A percentile compares a stretch with the other conserved stretches of the same genome.
phyloP scores from a whole-genome alignment of 2,797 vertebrate genomes.

The Delichon dasypus region DNA sequence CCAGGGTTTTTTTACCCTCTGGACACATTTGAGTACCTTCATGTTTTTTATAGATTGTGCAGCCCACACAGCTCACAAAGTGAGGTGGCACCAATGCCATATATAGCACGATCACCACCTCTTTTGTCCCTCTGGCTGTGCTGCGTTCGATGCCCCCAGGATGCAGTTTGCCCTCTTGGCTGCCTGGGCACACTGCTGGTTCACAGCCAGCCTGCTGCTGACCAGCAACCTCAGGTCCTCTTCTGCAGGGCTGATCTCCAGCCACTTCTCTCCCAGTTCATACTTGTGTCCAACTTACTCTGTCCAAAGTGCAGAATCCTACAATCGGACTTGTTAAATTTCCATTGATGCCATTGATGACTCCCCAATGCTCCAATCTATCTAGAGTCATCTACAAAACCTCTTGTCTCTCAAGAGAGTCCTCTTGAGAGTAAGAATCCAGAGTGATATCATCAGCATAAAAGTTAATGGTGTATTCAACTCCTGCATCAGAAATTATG shows the following conservation, averaged over 20 bases:
- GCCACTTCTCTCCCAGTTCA: fast-evolving
- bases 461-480: not conserved
- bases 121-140: fast-evolving
- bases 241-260: not conserved
- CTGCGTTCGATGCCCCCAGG: not conserved
- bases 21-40: not conserved
- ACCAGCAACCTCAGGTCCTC: not conserved
- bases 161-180: fast-evolving
- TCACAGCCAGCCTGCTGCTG: fast-evolving
- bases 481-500: not conserved
- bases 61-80: too few relatives aligned
- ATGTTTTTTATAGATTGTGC: fast-evolving
- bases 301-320: not conserved
- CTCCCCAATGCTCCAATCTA: not conserved
- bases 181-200: not conserved
- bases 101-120: fast-evolving
- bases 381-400: not conserved
- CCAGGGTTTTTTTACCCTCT: not conserved
- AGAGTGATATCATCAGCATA: not conserved
- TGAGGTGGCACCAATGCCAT: fast-evolving
- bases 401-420: not conserved
- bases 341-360: not conserved
- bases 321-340: not conserved
- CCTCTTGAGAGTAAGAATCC: too few relatives aligned
- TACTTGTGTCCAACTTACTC: fast-evolving